Evolutionary conservation across 1,140 invertebrate genomes (phyloP), one percentile per base, ranked within the genome.

Genomic region (Samia ricini): DNA sequence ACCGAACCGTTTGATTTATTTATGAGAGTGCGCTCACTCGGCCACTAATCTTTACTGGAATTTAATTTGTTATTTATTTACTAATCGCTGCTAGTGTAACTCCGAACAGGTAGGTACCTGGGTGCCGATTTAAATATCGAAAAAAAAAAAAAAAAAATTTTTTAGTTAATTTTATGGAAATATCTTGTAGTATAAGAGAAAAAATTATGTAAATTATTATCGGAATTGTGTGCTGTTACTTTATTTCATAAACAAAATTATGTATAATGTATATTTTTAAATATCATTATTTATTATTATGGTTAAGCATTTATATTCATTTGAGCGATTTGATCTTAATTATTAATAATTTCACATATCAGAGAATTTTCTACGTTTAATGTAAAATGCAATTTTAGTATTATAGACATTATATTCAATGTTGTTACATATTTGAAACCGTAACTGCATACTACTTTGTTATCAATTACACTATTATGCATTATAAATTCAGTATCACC

Each of bases 21-120:
- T 82, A 79, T 73, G 79, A 76, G 68, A 66, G 60, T 72, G 69
- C 73, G 63, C 68, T 74, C 72, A 75, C 62, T 76, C 68, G 68
- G 57, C 71, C 72, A 77, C 82, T 85, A 85, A 85, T 85, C 82
- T 85, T 81, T 79, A 78, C 62, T 77, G 80, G 78, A 81, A 83
- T 85, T 85, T 81, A 83, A 85, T 85, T 83, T 78, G 78, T 78
- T 82, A 85, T 82, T 85, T 85, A 82, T 80, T 83, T 78, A 85
- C 77, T 81, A 83, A 83, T 81, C 79, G 79, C 65, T 63, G 65
- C 49, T 74, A 68, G 66, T 65, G 66, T 52, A 52, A 75, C 61
- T 66, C 70, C 59, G 68, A 67, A 62, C 68, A 68, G 71, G 77
- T 73, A 73, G 60, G 74, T 60, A 42, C 33, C 33, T 2, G 33